phyloP scores from a whole-genome alignment of 2,888 invertebrate genomes.

The Sturmia bella region DNA sequence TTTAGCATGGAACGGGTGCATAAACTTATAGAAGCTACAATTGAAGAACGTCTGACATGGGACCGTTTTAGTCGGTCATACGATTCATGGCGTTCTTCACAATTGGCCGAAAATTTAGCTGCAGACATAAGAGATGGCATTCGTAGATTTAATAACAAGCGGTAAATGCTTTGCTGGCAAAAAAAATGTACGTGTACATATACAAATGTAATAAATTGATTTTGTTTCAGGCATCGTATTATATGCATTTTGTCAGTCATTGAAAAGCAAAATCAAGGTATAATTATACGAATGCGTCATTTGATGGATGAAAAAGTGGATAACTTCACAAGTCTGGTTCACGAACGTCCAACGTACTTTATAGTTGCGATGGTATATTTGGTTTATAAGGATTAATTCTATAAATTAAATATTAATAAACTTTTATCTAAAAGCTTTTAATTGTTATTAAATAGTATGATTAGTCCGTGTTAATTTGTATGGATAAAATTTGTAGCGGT shows the following conservation, averaged over 20 bases:
- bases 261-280: conserved; percentile 81
- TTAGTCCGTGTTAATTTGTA: no score
- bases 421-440: no score
- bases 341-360: conserved; percentile 79
- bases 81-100: conserved; percentile 80
- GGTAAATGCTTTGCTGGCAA: conserved; percentile 64
- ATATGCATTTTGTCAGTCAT: conserved; percentile 80
- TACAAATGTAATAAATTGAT: not conserved
- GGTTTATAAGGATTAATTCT: conserved; percentile 78
- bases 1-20: conserved; percentile 81
- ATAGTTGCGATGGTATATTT: conserved; percentile 80
- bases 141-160: conserved; percentile 78
- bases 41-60: conserved; percentile 81
- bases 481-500: no score
- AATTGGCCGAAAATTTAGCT: conserved; percentile 78
- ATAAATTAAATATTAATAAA: not conserved
- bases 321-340: conserved; percentile 79
- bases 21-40: conserved; percentile 78
- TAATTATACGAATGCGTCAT: conserved; percentile 79
- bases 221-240: conserved; percentile 78
- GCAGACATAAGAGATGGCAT: conserved; percentile 79
- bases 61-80: conserved; percentile 81
- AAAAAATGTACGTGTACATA: no score
- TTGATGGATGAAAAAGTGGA: conserved; percentile 80
- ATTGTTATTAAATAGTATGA: no score